Base-by-base conservation (phyloP, 2,113 vertebrate genomes). In the Colossoma macropomum region DNA sequence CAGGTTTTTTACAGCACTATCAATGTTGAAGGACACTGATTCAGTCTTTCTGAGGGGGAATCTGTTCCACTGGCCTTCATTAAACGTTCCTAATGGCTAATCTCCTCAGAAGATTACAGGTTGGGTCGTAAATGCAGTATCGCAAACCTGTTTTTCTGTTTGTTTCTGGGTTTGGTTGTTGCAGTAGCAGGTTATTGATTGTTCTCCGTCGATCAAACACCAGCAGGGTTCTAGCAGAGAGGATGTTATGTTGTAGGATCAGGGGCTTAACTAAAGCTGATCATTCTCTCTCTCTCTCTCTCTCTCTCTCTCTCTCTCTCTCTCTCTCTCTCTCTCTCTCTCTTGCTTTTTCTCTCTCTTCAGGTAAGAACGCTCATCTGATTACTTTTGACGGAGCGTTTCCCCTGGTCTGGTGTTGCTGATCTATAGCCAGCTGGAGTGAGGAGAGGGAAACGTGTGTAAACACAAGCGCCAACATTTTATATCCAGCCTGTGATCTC, bases 201-300 rank as follows among this genome's bases (percentile, higher is more conserved):
- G 28, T 19, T 17, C 45, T 32, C 63, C 1, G 28, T 28, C 21
- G 45, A 19, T 38, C 2, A 52, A 79, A 30, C 63, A n/a, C 65
- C 50, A 13, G 9, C 23, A 0, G 63, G 54, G 30, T n/a, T 59
- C 21, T 59, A 59, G 34, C 48, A 16, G 48, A 32, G 77, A 17
- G 28, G 28, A 59, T 79, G 77, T 69, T 50, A 34, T 68, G 30
- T 12, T 68, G 45, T 68, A 23, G 21, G 48, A 79, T 79, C 65
- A 59, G 65, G 63, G 68, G 81, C 75, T 71, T 69, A 83, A 83
- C 81, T 45, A 52, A 25, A 62, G 68, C 81, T 50, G 75, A 73
- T 74, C 41, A 30, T 82, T 59, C n/a, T 59, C 69, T 72, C 10
- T 62, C 84, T 25, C 74, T 30, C 50, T 32, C 68, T 45, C 16